These are phyloP conservation scores for Zoanthus sansibaricus DNA, from an alignment of 92 coral and sea anemone species.

Conservation along the genomic window DNA sequence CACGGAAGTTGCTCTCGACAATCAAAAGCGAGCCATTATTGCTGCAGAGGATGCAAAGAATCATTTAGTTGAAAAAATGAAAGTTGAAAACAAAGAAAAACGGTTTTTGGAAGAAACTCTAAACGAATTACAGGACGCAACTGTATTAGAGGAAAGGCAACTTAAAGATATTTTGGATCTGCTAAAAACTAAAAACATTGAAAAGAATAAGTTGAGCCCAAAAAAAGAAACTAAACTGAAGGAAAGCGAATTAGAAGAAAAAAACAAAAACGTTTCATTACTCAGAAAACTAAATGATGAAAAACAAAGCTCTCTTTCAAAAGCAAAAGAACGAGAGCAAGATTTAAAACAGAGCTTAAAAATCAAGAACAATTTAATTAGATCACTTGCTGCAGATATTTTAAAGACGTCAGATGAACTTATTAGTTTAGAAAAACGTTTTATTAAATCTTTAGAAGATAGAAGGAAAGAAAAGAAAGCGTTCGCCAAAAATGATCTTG, in stretches of 20 bases:
- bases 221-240: conserved; percentile 61
- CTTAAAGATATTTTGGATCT: conserved; percentile 50
- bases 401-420: conserved; percentile 72
- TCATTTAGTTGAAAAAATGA: conserved; percentile 40
- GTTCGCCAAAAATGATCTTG: conserved; percentile 70
- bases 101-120: conserved; percentile 67
- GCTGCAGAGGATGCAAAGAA: conserved; percentile 70
- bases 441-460: conserved; percentile 75
- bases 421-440: conserved; percentile 72
- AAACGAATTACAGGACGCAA: conserved; percentile 62
- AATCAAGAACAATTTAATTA: conserved; percentile 59
- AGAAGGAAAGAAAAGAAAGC: conserved; percentile 69
- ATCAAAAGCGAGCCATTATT: conserved; percentile 76
- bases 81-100: conserved; percentile 55
- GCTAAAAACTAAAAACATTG: conserved; percentile 30
- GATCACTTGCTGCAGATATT: conserved; percentile 58
- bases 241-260: conserved; percentile 67
- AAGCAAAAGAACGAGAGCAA: conserved; percentile 54
- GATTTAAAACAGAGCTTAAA: conserved; percentile 49
- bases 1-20: conserved; percentile 57
- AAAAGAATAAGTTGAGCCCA: conserved; percentile 21
- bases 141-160: conserved; percentile 63
- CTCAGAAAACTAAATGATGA: conserved; percentile 72
- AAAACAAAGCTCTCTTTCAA: conserved; percentile 72
- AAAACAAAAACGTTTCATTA: conserved; percentile 57